Evolutionary conservation across 2,888 invertebrate genomes (phyloP), one percentile per base, ranked within the genome.

Genomic region (Drosophila gaucha): DNA sequence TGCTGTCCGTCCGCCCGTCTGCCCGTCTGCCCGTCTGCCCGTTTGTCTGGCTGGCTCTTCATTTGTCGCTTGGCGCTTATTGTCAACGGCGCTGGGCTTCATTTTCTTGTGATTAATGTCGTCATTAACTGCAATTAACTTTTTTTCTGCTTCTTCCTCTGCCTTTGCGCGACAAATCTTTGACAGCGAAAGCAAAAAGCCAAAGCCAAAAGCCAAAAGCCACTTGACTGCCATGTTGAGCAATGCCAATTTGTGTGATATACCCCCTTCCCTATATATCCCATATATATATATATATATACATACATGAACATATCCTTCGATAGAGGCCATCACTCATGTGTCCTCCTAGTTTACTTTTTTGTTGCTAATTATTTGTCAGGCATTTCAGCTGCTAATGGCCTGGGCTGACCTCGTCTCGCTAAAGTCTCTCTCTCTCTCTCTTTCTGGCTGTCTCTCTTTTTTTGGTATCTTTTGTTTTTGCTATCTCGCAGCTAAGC

Each of bases 101-200:
- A 90, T 90, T 89, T 89, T 89, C 83, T 80, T 89, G 84, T 90
- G 90, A 90, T 90, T 89, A 90, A 90, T 90, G 89, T 88, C 88
- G 89, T 89, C 89, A 90, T 90, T 90, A 90, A 89, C 89, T 86
- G 89, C 90, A 90, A 90, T 90, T 90, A 90, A 89, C 86, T 89
- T 89, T 87, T 76, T 83, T 78, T 75, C 46, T 44, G 18, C 74
- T 76, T 22, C 30, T 10, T 18, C 24, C 18, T 10, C 14, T 36
- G 67, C 59, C 65, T 52, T 49, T 64, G 72, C 82, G 87, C 83
- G 88, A 69, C 86, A 82, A 82, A 82, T 88, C 82, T 87, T 76
- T 59, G 59, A 59, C 72, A 69, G 31, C 46, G 31, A 33, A 31
- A 31, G 31, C 12, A 12, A 58, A 60, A n/a, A n/a, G n/a, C n/a